Conservation (phyloP, 2,888 invertebrate species). For the Apoda limacodes region DNA sequence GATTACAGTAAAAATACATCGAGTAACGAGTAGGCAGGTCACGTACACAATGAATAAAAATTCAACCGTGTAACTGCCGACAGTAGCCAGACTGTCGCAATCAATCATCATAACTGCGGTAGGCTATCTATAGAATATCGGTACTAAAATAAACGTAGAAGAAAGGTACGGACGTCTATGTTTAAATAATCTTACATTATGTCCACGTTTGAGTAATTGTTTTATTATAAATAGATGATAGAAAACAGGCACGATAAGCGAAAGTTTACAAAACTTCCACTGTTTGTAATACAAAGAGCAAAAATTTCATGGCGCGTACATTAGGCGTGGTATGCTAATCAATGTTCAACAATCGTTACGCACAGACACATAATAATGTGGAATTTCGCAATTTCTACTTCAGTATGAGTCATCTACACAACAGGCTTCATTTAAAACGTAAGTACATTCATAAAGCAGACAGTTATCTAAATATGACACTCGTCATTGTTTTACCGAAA, state of each 20-base stretch:
- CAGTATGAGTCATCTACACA: slow-evolving; percentile 29
- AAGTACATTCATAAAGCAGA: no score
- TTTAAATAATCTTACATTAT: slow-evolving; percentile 34
- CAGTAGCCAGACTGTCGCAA: slow-evolving; percentile 40
- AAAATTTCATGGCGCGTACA: no score
- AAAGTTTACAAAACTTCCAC: no score
- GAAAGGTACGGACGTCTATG: slow-evolving; percentile 46
- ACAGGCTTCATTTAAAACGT: slow-evolving; percentile 3
- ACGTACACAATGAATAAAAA: slow-evolving; percentile 33
- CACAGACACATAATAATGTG: slow-evolving; percentile 31
- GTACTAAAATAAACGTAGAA: slow-evolving; percentile 40
- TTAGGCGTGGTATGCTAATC: slow-evolving; percentile 33
- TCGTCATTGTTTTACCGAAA: no score
- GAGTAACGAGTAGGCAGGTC: slow-evolving; percentile 23
- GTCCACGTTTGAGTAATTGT: slow-evolving; percentile 30
- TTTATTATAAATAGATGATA: slow-evolving; percentile 1
- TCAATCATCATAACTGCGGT: slow-evolving; percentile 49
- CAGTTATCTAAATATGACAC: no score
- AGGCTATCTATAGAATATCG: slow-evolving; percentile 29
- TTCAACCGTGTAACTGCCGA: slow-evolving; percentile 36
- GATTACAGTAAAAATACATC: slow-evolving; percentile 32
- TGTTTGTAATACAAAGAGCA: no score
- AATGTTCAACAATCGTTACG: slow-evolving; percentile 31
- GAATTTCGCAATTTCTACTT: slow-evolving; percentile 38
- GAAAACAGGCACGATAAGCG: no score